Conservation (phyloP, 2,888 invertebrate species). For the Nasonia oneida region DNA sequence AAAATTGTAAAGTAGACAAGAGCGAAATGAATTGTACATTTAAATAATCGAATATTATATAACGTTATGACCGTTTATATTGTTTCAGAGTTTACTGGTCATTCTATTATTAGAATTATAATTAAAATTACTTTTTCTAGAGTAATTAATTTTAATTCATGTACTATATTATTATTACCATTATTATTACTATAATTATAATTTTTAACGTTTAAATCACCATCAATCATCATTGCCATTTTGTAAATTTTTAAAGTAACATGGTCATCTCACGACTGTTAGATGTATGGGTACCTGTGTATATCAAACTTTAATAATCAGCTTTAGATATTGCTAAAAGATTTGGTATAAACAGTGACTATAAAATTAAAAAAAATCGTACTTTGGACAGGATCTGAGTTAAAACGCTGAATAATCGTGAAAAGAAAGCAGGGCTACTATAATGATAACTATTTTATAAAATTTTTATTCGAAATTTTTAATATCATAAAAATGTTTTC, state of each 20-base stretch:
- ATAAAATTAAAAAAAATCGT: constrained; percentile 37
- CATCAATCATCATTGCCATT: constrained; percentile 55
- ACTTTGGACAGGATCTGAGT: constrained; percentile 35
- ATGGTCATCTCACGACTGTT: constrained; percentile 46
- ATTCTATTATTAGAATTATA: constrained; percentile 66
- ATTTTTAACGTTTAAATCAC: constrained; percentile 49
- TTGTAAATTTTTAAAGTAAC: constrained; percentile 58
- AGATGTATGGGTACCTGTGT: constrained; percentile 45
- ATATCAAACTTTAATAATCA: constrained; percentile 48
- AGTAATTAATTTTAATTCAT: constrained; percentile 44
- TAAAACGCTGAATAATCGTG: constrained; percentile 17
- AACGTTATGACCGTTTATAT: constrained; percentile 70
- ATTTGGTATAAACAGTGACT: constrained; percentile 46
- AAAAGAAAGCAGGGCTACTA: constrained; percentile 43
- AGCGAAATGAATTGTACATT: constrained; percentile 73
- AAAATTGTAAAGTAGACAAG: constrained; percentile 61
- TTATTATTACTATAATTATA: constrained; percentile 16
- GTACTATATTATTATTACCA: constrained; percentile 51
- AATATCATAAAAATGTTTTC: constrained; percentile 29
- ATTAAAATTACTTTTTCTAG: constrained; percentile 46
- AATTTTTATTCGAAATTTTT: constrained; percentile 39
- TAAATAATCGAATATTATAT: constrained; percentile 72
- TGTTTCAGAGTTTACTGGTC: constrained; percentile 75
- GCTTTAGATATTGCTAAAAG: constrained; percentile 14
- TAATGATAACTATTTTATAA: constrained; percentile 56